A percentile compares a stretch with the other conserved stretches of the same genome.
Evolutionary conservation across 2,888 invertebrate genomes (phyloP).

Genomic region (Apotomis capreana): DNA sequence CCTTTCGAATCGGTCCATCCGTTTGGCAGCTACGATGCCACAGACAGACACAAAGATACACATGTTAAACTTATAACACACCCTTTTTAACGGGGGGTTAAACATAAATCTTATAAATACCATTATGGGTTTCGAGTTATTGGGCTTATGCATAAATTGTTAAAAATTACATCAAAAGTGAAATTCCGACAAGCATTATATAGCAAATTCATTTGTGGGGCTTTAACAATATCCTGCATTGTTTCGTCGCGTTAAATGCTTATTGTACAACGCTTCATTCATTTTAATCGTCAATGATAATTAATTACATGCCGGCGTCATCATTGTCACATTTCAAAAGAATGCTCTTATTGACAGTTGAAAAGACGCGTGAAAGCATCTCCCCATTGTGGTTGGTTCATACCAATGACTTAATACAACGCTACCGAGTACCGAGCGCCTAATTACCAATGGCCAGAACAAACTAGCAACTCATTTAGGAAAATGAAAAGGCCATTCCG

Average conservation of each 20-base stretch:
- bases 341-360: slow-evolving; percentile 75
- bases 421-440: slow-evolving; percentile 64
- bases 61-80: too few species aligned
- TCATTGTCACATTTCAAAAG: slow-evolving; percentile 61
- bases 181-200: not conserved
- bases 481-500: slow-evolving; percentile 76
- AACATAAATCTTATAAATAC: too few species aligned
- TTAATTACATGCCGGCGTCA: slow-evolving; percentile 61
- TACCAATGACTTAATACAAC: slow-evolving; percentile 66
- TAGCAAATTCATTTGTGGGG: slow-evolving; percentile 5
- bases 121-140: too few species aligned
- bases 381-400: slow-evolving; percentile 64
- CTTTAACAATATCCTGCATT: slow-evolving; percentile 19
- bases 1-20: too few species aligned
- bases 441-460: slow-evolving; percentile 67
- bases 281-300: slow-evolving; percentile 58
- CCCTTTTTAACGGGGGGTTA: too few species aligned
- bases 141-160: too few species aligned
- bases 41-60: too few species aligned
- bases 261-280: slow-evolving; percentile 29
- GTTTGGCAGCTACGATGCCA: too few species aligned
- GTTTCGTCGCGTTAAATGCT: slow-evolving; percentile 25
- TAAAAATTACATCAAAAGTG: not conserved
- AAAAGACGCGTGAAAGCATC: slow-evolving; percentile 70
- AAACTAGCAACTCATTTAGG: slow-evolving; percentile 76